Base-by-base conservation (phyloP, 53 echinoderm and acorn worm species). In the Stichopus horrens region DNA sequence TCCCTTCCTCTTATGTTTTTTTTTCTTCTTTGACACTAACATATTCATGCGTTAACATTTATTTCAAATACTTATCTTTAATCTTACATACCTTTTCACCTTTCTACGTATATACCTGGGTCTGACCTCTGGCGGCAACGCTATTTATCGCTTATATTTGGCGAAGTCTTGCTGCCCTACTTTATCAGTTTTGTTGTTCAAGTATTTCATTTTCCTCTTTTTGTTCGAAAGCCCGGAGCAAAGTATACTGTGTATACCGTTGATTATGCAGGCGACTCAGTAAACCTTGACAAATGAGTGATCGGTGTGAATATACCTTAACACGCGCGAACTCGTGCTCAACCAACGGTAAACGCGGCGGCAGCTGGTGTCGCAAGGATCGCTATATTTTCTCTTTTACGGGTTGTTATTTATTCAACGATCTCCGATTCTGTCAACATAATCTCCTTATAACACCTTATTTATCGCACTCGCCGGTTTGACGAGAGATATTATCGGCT, bases 271-370 rank as follows among this genome's bases (percentile, higher is more conserved):
- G 53, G 18, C 79, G 53, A 79, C 4, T 54, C 54, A 79, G 79
- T 19, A 79, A 79, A 79, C 79, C 79, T 55, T 79, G 54, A 79
- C 79, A 79, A 79, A 79, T 55, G 79, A 79, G 79, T 79, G 79
- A 54, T 79, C n/a, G 53, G 79, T 79, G 79, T 79, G 79, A 79
- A 79, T 53, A 79, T 37, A 37, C 37, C 53, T 55, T 79, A 19
- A 53, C 79, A 79, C 79, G 79, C 79, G 79, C 53, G 55, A 53
- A 54, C 13, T 79, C 18, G 18, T 79, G 79, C 79, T 79, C 55
- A 79, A 55, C 55, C 79, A 79, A 79, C 54, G 53, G 79, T 7
- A 79, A 79, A 79, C 54, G n/a, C 7, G 53, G n/a, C 19, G 79
- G 79, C 79, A 79, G 79, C 79, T 79, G 79, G 79, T 79, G 55